Base-by-base conservation (phyloP, 2,113 vertebrate genomes). In the Peucedramus taeniatus region DNA sequence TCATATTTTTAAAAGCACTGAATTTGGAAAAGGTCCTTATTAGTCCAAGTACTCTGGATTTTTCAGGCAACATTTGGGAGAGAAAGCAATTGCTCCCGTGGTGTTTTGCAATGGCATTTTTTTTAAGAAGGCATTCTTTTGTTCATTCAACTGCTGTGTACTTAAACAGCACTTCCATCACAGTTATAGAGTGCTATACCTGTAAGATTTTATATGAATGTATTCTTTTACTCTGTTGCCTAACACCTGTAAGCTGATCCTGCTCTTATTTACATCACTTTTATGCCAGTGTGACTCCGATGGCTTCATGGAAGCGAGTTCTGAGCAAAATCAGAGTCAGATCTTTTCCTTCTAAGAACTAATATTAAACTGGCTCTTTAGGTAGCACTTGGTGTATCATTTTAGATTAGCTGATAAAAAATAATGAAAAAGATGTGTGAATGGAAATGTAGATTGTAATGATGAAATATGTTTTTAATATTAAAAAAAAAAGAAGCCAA, bases 361-460 rank as follows among this genome's bases (percentile, higher is more conserved):
- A 90, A 90, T 92, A 84, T 92, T 95, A 93, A 89, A 92, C 85
- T 70, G 76, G 22, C 56, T 94, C 84, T 95, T 96, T 87, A 92
- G 89, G 83, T 92, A 95, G 88, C 79, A 95, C 85, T 96, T 96
- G 79, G 60, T 95, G 78, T 96, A 90, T 94, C 92, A 68, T 89
- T 97, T 96, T 93, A 95, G 93, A 94, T 96, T 53, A 87, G 51
- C 72, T 87, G 86, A 96, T 96, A 81, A 94, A 94, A 95, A 94
- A 94, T 94, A 93, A 94, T 95, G 86, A 90, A 92, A 92, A 95
- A 63, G 11, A 47, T 63, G 26, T 42, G 51, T 89, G 89, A 83
- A 86, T 95, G 63, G 82, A 95, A 96, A 92, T 66, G 54, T 82
- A 83, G 86, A 87, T 94, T 0, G 2, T 77, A 65, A 83, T 79